Base-by-base conservation (phyloP, 2,797 vertebrate species). In the Hydrolagus colliei region DNA sequence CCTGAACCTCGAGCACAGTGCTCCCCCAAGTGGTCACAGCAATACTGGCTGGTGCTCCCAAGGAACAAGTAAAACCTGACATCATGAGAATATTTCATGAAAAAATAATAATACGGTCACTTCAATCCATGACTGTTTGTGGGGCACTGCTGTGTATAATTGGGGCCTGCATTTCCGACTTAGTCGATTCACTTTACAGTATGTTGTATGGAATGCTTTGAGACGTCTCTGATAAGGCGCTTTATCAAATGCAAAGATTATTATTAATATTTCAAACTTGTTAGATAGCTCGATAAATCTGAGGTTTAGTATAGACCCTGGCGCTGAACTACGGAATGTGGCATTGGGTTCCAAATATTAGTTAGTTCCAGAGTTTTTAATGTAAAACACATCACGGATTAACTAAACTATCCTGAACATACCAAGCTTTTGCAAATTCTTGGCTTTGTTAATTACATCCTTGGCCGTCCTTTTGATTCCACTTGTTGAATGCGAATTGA, bases 371-470 rank as follows among this genome's bases (percentile, higher is more conserved):
- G 1, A 61, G 9, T 77, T 77, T 77, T 59, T 13, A 77, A 77
- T 22, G 16, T 76, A 20, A 52, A 76, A 20, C 18, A 76, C 35
- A 8, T 41, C 59, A 76, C n/a, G 63, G 79, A 71, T n/a, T 35
- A 14, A 67, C 18, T 84, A 68, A 84, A 84, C 67, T 9, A 6
- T 71, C 9, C 79, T 10, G 63, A 20, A 41, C 32, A 41, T 91
- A 99, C 98, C 97, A 32, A 99, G 96, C 90, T 97, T 96, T 86
- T 99, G 98, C 27, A 99, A 95, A 87, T 96, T 98, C 93, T 99
- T 99, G 87, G 98, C 97, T 94, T 99, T 99, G 91, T 96, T 94
- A 89, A 99, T 99, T 89, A 99, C 96, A 73, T 99, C 98, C 94
- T 99, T 99, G 85, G 98, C 97, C 0, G 94, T 98, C 90, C 97